Evolutionary conservation across 2,113 vertebrate species (phyloP).

Genomic region (Falco punctatus): DNA sequence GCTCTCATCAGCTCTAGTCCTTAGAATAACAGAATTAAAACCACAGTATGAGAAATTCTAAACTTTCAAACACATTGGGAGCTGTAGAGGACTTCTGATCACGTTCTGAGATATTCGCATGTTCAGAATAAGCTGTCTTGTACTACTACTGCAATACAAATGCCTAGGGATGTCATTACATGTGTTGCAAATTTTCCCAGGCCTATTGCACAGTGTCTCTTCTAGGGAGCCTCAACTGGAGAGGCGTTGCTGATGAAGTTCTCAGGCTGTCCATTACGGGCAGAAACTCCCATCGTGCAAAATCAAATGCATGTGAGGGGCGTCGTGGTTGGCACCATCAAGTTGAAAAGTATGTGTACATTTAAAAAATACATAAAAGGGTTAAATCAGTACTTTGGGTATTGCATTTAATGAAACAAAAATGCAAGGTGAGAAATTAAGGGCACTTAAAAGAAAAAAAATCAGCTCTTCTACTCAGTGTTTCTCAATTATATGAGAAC

Average conservation of each 20-base stretch:
- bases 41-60: background rate
- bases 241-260: background rate
- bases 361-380: background rate
- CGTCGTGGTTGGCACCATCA: background rate
- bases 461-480: background rate
- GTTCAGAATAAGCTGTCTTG: background rate
- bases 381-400: background rate
- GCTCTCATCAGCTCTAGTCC: background rate
- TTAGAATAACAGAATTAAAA: background rate
- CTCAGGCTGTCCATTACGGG: background rate
- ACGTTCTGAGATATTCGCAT: background rate
- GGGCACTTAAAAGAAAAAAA: background rate
- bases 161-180: background rate
- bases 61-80: background rate
- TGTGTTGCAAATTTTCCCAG: background rate
- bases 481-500: constrained; percentile 33
- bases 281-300: background rate
- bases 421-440: background rate
- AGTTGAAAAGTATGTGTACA: background rate
- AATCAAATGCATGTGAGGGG: background rate
- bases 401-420: constrained; percentile 20
- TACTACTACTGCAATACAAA: background rate
- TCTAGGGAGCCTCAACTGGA: background rate
- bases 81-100: background rate
- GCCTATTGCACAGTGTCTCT: background rate